Conservation (phyloP, 2,797 vertebrate genomes). For the Salarias fasciatus region DNA sequence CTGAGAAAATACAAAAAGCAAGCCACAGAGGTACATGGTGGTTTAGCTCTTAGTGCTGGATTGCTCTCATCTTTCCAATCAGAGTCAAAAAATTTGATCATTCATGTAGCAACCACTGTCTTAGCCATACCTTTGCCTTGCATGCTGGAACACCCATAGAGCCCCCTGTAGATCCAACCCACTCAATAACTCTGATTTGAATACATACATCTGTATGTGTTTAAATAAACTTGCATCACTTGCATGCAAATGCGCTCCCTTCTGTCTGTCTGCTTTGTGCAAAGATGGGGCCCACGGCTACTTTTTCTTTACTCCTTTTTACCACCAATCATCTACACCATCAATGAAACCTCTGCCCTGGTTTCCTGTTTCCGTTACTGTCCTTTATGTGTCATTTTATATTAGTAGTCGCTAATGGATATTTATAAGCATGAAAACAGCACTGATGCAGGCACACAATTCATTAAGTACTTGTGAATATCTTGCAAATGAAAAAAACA, state of each 20-base stretch:
- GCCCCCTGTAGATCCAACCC: slow-evolving; percentile 12
- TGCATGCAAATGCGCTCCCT: slow-evolving; percentile 39
- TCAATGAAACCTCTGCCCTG: not conserved
- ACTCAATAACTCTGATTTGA: slow-evolving; percentile 54
- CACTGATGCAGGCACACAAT: too few species aligned
- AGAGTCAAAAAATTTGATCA: slow-evolving; percentile 44
- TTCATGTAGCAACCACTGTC: slow-evolving; percentile 46
- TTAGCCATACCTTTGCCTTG: slow-evolving; percentile 51
- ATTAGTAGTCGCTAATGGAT: too few species aligned
- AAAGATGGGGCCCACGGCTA: slow-evolving; percentile 36
- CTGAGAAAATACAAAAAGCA: slow-evolving; percentile 95
- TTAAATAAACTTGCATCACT: slow-evolving; percentile 64
- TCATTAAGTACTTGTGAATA: too few species aligned
- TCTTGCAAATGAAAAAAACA: too few species aligned
- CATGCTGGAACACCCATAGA: slow-evolving; percentile 43
- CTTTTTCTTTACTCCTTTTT: slow-evolving; percentile 48
- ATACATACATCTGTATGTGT: slow-evolving; percentile 64
- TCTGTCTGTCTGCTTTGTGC: slow-evolving; percentile 23
- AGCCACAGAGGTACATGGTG: slow-evolving; percentile 91
- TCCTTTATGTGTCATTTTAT: too few species aligned
- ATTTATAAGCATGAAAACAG: too few species aligned
- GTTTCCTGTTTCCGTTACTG: too few species aligned
- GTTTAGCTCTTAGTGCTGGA: slow-evolving; percentile 59
- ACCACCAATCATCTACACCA: not conserved
- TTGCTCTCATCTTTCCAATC: slow-evolving; percentile 60